Evolutionary conservation across 2,888 invertebrate species (phyloP).

Genomic region (Chorisops tibialis): DNA sequence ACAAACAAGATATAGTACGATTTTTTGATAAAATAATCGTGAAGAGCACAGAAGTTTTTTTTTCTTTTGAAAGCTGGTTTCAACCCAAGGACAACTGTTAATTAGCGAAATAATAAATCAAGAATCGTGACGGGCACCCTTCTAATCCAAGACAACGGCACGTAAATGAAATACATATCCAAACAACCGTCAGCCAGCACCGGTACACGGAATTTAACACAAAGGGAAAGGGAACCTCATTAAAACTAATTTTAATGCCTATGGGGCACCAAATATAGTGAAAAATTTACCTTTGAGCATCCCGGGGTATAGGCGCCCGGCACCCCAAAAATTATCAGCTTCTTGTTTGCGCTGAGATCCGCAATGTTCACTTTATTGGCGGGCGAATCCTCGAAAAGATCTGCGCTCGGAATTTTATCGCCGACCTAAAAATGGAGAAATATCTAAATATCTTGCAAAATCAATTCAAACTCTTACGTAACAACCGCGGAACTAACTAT

Average conservation of each 20-base stretch:
- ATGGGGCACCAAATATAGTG: no score
- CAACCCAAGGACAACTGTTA: not conserved
- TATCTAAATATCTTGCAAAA: not conserved
- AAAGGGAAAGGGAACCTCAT: not conserved
- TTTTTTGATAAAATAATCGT: no score
- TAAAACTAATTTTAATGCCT: not conserved
- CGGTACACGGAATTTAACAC: not conserved
- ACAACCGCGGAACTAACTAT: no score
- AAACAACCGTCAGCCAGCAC: not conserved
- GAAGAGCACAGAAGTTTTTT: no score
- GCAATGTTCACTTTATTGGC: constrained; percentile 79
- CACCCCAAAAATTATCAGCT: constrained; percentile 83
- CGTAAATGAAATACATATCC: not conserved
- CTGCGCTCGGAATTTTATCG: constrained; percentile 72
- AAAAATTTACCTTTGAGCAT: constrained; percentile 70
- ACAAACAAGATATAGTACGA: no score
- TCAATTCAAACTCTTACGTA: no score
- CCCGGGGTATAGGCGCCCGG: constrained; percentile 95
- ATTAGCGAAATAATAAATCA: not conserved
- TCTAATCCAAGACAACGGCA: not conserved
- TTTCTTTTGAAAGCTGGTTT: no score
- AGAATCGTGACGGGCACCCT: not conserved
- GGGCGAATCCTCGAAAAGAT: constrained; percentile 81
- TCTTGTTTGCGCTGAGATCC: constrained; percentile 72
- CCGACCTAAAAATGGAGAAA: constrained; percentile 63